Base-by-base conservation (phyloP, 2,888 invertebrate genomes). In the Dicranocentrus wangi region DNA sequence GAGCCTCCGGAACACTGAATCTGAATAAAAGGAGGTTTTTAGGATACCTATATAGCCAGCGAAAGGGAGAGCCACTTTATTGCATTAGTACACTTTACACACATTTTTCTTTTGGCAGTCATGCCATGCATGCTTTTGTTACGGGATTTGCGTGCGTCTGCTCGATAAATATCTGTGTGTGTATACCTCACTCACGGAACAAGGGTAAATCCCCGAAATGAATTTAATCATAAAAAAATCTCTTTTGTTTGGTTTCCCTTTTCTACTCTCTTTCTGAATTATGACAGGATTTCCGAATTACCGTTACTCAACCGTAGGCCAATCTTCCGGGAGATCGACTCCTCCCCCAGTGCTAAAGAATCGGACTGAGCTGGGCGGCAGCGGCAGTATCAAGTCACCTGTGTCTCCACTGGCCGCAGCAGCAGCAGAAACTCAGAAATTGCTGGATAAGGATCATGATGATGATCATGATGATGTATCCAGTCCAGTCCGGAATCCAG, bases 261-360 rank as follows among this genome's bases (percentile, higher is more conserved):
- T 39, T 13, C 39, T 39, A 13, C 39, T 19, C 25, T 25, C 25
- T 55, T 68, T 68, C 68, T 69, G 51, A 32, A 28, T n/a, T 61
- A 53, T 39, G 69, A 42, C 70, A 77, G 77, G 70, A 77, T 77
- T 53, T 70, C 77, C 69, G 70, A 77, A 77, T 77, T 77, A 77
- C 70, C 69, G 70, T 51, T 77, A 77, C 55, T 70, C 77, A 7
- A 47, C 47, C 53, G 70, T 28, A 27, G 47, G 39, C 23, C n/a
- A 43, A 51, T 61, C 61, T 28, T 39, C 60, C 10, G 66, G 58
- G 19, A 69, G 68, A 53, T 66, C 76, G n/a, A 69, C 70, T 63
- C 77, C 77, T 66, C 77, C 77, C 63, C 76, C 76, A 15, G 68
- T 68, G 19, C 27, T 60, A 10, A 77, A 77, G 21, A 19, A 47